Conservation (phyloP, 1,140 invertebrate genomes). For the Drosophila parabipectinata region DNA sequence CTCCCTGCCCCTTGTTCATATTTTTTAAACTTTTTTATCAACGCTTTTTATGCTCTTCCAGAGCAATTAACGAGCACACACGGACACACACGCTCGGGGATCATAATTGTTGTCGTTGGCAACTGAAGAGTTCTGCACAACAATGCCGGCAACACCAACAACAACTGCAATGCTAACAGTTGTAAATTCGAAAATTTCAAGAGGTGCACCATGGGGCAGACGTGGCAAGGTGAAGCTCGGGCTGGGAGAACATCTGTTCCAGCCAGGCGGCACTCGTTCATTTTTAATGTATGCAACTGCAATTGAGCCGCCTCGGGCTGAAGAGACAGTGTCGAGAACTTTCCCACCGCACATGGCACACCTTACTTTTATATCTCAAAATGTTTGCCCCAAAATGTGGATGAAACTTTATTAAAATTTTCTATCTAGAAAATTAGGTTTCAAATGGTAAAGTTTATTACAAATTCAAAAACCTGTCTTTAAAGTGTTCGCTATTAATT, state of each 20-base stretch:
- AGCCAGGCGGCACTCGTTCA: conserved; percentile 41
- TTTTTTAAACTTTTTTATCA: conserved; percentile 8
- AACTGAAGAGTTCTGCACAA: conserved; percentile 26
- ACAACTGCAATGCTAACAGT: conserved; percentile 30
- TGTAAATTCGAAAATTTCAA: conserved; percentile 52
- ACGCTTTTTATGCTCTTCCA: conserved; percentile 34
- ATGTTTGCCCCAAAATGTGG: not conserved
- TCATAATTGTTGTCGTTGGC: conserved; percentile 53
- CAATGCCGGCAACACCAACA: conserved; percentile 1
- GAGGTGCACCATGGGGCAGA: not conserved
- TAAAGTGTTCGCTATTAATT: too few relatives aligned
- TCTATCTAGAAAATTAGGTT: not conserved
- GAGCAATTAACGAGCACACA: conserved; percentile 39
- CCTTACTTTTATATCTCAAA: not conserved
- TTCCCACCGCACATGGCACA: conserved; percentile 4
- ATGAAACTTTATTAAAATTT: not conserved
- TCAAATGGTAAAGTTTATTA: not conserved
- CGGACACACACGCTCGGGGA: conserved; percentile 6
- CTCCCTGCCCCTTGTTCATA: not conserved
- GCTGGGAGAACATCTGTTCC: conserved; percentile 32
- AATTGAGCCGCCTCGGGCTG: conserved; percentile 35
- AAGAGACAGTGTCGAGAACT: conserved; percentile 29
- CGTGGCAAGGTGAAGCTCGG: conserved; percentile 16
- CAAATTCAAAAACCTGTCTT: too few relatives aligned
- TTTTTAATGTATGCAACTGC: conserved; percentile 52